Percentiles rank a stretch among this genome's conserved stretches.
These are phyloP conservation scores for Ennomos fuscantarius DNA, from an alignment of 2,888 invertebrate genomes.

Conservation along the genomic window DNA sequence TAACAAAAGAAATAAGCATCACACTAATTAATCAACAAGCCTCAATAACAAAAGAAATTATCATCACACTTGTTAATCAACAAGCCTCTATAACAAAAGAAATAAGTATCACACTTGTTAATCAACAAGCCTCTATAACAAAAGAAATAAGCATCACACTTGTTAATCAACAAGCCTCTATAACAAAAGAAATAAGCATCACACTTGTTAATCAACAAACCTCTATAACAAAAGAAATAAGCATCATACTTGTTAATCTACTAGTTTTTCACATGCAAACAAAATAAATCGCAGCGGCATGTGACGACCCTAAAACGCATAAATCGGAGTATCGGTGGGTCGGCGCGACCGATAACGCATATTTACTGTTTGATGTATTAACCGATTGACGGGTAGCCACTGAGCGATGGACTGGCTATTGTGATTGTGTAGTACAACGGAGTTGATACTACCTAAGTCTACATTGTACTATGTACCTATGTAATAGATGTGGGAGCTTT, in stretches of 20 bases:
- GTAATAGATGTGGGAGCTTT: too few species aligned
- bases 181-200: neutral
- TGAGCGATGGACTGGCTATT: slow-evolving; percentile 18
- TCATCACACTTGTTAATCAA: too few species aligned
- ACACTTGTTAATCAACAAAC: neutral
- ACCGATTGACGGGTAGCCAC: slow-evolving; percentile 27
- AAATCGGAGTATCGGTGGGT: slow-evolving; percentile 62
- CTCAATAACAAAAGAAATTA: too few species aligned
- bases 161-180: too few species aligned
- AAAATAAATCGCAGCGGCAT: slow-evolving; percentile 33
- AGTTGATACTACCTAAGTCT: too few species aligned
- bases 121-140: too few species aligned
- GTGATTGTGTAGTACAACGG: slow-evolving; percentile 24
- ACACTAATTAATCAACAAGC: too few species aligned
- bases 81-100: too few species aligned
- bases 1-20: too few species aligned
- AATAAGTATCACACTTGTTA: too few species aligned
- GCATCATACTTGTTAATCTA: neutral
- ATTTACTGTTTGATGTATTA: slow-evolving; percentile 39
- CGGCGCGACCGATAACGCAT: slow-evolving; percentile 55
- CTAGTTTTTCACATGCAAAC: neutral
- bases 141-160: too few species aligned
- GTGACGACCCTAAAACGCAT: slow-evolving; percentile 58
- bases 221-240: neutral
- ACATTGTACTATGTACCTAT: too few species aligned